phyloP scores from a whole-genome alignment of 2,113 vertebrate species.

The Ammodytes marinus region DNA sequence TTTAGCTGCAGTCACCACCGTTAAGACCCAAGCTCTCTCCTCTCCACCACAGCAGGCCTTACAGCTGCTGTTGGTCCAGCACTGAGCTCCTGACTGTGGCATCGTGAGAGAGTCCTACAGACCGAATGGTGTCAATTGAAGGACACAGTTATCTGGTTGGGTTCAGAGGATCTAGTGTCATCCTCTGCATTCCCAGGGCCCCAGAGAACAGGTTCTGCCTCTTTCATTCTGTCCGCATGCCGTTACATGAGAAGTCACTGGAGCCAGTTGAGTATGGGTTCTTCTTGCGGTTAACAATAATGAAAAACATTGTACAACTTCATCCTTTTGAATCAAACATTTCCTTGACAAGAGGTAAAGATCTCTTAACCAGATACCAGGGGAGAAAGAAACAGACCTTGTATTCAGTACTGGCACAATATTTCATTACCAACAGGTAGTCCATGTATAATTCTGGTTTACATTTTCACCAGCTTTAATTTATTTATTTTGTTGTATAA shows the following conservation, averaged over 20 bases:
- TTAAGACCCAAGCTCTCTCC: slow-evolving; percentile 18
- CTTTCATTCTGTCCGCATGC: slow-evolving; percentile 31
- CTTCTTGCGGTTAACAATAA: slow-evolving; percentile 15
- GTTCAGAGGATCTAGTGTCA: slow-evolving; percentile 50
- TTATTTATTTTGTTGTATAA: neutral
- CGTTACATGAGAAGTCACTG: slow-evolving; percentile 57
- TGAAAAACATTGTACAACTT: slow-evolving; percentile 6
- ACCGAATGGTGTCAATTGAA: slow-evolving; percentile 15
- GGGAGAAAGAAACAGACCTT: neutral
- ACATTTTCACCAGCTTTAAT: neutral
- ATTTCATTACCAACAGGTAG: neutral
- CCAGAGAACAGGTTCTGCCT: slow-evolving; percentile 61
- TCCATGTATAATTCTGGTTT: too few relatives aligned
- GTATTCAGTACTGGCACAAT: neutral
- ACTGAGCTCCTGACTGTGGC: slow-evolving; percentile 24
- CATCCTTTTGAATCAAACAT: slow-evolving; percentile 6
- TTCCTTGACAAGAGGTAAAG: neutral
- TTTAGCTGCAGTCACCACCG: slow-evolving; percentile 13
- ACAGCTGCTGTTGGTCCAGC: slow-evolving; percentile 26
- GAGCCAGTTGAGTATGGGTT: slow-evolving; percentile 26
- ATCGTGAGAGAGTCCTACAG: neutral
- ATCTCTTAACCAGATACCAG: neutral
- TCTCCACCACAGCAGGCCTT: neutral
- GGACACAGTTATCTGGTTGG: slow-evolving; percentile 42
- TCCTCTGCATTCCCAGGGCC: slow-evolving; percentile 43